Evolutionary conservation across 2,113 vertebrate genomes (phyloP), one percentile per base, ranked within the genome.

Genomic region (Eubucco bourcierii): DNA sequence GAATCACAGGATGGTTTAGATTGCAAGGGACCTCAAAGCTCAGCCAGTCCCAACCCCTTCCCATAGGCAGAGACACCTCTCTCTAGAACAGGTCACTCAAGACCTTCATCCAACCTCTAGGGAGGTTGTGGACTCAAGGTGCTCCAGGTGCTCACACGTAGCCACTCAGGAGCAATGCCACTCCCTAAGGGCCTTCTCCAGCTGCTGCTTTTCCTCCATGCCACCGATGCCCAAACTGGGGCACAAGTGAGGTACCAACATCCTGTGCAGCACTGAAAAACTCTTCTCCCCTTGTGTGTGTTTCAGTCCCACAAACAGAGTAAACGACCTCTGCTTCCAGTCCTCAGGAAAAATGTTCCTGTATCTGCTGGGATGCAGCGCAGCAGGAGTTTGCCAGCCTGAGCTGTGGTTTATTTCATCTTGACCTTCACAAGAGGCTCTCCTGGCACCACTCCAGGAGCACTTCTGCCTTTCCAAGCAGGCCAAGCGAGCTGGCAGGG

Each of bases 331-430:
- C 27, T 46, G n/a, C 56, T 73, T 50, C 68, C 88, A 67, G 67
- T 9, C 58, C 1, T 0, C 1, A 25, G 80, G 58, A 27, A 34
- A 34, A 90, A 20, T 2, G 3, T 80, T 84, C 73, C 92, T 0
- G 0, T 46, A 66, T 9, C 73, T 1, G 5, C 13, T 55, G 0
- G 0, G 74, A 66, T 44, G 55, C 0, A 0, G 66, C 81, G 47
- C 53, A 27, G 0, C 46, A 4, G 73, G 65, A 63, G 64, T 24
- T 50, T 37, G 73, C 60, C 1, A 2, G 55, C 52, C 73, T 71
- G 46, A 85, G 28, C 5, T 68, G 15, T 31, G 24, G 33, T n/a
- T 84, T 53, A 16, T 31, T 67, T 79, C 70, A 80, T 8, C 60
- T 86, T 83, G 77, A 61, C 83, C 83, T 90, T n/a, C 15, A 23